Conservation (phyloP, 2,113 vertebrate species). For the Hemibates koningsi region DNA sequence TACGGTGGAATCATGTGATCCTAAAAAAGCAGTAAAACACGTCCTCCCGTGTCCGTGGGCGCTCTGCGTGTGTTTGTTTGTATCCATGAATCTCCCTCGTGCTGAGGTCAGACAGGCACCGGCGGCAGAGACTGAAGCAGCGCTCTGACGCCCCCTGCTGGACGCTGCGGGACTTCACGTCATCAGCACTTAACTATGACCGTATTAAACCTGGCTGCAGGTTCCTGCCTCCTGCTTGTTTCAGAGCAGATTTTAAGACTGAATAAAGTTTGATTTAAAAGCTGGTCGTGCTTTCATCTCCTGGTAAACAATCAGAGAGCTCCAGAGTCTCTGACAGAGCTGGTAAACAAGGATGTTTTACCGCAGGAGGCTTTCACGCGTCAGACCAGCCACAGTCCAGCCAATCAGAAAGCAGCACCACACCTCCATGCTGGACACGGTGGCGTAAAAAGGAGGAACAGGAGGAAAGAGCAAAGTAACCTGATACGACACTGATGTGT, state of each 20-base stretch:
- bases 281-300: background rate
- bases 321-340: background rate
- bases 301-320: background rate
- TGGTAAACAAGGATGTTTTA: background rate
- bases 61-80: background rate
- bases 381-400: background rate
- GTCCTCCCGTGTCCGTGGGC: background rate
- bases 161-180: background rate
- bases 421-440: background rate
- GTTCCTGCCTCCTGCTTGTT: background rate
- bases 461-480: background rate
- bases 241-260: background rate
- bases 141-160: background rate
- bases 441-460: background rate
- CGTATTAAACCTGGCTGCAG: background rate
- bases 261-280: background rate
- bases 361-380: background rate
- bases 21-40: background rate
- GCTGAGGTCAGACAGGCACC: background rate
- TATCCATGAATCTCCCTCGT: accelerated
- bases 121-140: background rate
- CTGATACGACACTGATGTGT: background rate
- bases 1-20: background rate
- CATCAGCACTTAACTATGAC: background rate
- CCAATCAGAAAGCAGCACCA: background rate